Base-by-base conservation (phyloP, 2,888 invertebrate genomes). In the Cryptus armator region DNA sequence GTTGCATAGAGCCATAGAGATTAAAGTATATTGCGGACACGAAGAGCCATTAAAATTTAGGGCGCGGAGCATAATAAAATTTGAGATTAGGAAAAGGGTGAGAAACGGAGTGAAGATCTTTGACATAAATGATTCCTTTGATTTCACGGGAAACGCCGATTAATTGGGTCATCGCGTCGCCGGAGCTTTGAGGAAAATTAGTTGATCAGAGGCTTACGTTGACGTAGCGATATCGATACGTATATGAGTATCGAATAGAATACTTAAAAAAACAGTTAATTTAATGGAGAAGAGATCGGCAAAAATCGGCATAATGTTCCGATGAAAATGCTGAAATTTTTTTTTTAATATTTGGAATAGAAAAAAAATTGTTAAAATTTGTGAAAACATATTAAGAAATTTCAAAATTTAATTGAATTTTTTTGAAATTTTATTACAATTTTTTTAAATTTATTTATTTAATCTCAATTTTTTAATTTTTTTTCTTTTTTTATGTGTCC, bases 41-140 rank as follows among this genome's bases (percentile, higher is more conserved):
- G 59, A 19, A n/a, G 7, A 19, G 64, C 37, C 29, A 51, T 71
- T 14, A 62, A 64, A 62, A 70, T 43, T 59, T 12, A 79, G 32
- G 1, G 7, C 10, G 16, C 10, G 32, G 14, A 1, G 51, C 16
- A 32, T 12, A 59, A 59, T 64, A 32, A 66, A 19, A 51, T 7
- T 48, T 19, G 62, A 59, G 16, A 19, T 43, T 12, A 9, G 29
- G 4, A 51, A 6, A 19, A 56, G 44, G 32, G 43, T 6, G 32
- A 12, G 32, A 7, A 37, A 32, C 32, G 9, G 64, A 6, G 4
- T 4, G 24, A 37, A 64, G 16, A 19, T 43, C 44, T 79, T 70
- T 79, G n/a, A 70, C 70, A 79, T 79, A 70, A 79, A 83, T 74
- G 62, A 78, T 74, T 78, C 74, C 62, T 78, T 78, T 79, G 83